These are phyloP conservation scores for Cottus gobio DNA, from an alignment of 2,113 vertebrate genomes.

Conservation along the genomic window DNA sequence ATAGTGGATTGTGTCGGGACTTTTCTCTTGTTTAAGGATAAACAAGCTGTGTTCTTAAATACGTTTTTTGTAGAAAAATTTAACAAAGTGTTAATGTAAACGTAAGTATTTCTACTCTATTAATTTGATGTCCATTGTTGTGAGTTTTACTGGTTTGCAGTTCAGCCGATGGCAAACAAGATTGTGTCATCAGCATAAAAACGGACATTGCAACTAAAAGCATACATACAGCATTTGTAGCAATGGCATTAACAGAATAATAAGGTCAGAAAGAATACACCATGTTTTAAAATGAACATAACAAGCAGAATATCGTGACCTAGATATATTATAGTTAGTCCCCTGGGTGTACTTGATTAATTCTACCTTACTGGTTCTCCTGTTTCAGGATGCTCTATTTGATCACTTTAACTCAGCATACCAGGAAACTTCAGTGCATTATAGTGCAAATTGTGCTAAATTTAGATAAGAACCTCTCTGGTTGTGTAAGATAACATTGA, in stretches of 20 bases:
- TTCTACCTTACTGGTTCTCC: not conserved
- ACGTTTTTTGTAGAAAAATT: too few species aligned
- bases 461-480: not conserved
- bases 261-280: not conserved
- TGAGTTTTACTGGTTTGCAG: not conserved
- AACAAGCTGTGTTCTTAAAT: not conserved
- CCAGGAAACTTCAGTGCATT: not conserved
- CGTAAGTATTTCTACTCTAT: not conserved
- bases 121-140: not conserved
- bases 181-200: not conserved
- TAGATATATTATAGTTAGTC: not conserved
- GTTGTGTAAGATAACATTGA: not conserved
- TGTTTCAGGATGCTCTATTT: not conserved
- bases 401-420: not conserved
- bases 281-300: not conserved
- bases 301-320: not conserved
- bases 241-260: not conserved
- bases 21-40: too few species aligned
- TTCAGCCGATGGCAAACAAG: not conserved
- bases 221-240: not conserved
- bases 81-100: not conserved
- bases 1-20: too few species aligned
- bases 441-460: not conserved
- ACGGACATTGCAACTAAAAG: not conserved
- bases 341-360: not conserved